Base-by-base conservation (phyloP, 2,797 vertebrate genomes). In the Phaenicophaeus curvirostris region DNA sequence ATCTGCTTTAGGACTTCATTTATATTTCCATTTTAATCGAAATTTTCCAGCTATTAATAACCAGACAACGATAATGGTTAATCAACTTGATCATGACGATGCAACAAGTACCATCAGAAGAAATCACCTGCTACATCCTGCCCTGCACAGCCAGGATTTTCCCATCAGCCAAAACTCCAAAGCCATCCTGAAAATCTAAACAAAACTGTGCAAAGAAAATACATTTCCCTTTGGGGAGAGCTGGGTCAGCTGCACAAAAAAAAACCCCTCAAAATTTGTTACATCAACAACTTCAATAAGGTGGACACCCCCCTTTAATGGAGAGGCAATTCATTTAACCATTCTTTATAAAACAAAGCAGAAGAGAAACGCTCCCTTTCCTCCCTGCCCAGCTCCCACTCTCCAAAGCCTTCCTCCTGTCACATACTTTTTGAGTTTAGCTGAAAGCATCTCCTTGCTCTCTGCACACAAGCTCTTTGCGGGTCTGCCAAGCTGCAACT, bases 351-450 rank as follows among this genome's bases (percentile, higher is more conserved):
- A 77, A 78, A 51, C 11, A 44, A 31, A 58, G 41, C 67, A 93
- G 30, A 77, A 83, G 13, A 81, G 11, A 61, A 78, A 68, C 1
- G 1, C 16, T 79, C 54, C 82, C 57, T 61, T 63, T 72, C 83
- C 48, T 54, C 75, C 82, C 68, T 85, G 59, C 78, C 81, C 87
- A 85, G 41, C 55, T 91, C 91, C 53, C 76, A 8, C 35, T 91
- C 65, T 59, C 71, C 10, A 1, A 72, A 94, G 51, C 58, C 51
- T 58, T 88, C 48, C 66, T 90, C 35, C 27, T 30, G 8, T 37
- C 90, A 96, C 94, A 1, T 96, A 96, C 94, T 94, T 94, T 78
- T 86, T 33, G 59, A 67, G 55, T 59, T 84, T 77, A 82, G 95
- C 55, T 2, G 59, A 90, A 55, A 89, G 77, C 93, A 84, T 95